Evolutionary conservation across 2,797 vertebrate species (phyloP), one percentile per base, ranked within the genome.

Genomic region (Simalia tracyae): DNA sequence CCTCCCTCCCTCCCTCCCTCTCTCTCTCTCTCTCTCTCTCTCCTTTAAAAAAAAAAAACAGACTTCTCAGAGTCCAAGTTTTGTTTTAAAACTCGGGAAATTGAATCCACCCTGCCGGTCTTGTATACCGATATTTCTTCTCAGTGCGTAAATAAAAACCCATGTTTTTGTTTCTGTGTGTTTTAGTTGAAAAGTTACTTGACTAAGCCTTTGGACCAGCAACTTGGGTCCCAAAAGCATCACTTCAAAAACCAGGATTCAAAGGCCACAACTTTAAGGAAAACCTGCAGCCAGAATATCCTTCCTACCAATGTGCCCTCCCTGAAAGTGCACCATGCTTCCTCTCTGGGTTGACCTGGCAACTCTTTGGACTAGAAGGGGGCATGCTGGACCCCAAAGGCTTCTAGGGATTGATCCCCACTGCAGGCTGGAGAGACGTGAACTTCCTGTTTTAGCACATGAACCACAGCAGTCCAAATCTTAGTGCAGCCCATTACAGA

Each of bases 91-190:
- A 2, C 46, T 56, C n/a, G 15, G 57, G 84, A 64, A 42, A 26
- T 28, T 1, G 19, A 87, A 63, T 7, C 24, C 64, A 64, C 24
- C 5, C 50, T 46, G 50, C 84, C 31, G 12, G 12, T 81, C 81
- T 93, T 66, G 84, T 90, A 66, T 64, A 89, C 87, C 90, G 59
- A 36, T 26, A 54, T 10, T 94, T 94, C 91, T 94, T 96, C 94
- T 96, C 91, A 93, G 92, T 95, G 96, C 96, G 97, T 97, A 97
- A 97, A 97, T 97, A 97, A 97, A 97, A 91, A 90, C 84, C 59
- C 5, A 60, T 87, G 92, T 24, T 24, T 26, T 89, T 60, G 91
- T 95, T 93, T 91, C 91, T 59, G 94, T 87, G 61, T 5, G 10
- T 36, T 81, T 31, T 26, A 17, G 15, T 0, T 31, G 76, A 89